Evolutionary conservation across 1,140 invertebrate species (phyloP).

Genomic region (Zophobas morio): DNA sequence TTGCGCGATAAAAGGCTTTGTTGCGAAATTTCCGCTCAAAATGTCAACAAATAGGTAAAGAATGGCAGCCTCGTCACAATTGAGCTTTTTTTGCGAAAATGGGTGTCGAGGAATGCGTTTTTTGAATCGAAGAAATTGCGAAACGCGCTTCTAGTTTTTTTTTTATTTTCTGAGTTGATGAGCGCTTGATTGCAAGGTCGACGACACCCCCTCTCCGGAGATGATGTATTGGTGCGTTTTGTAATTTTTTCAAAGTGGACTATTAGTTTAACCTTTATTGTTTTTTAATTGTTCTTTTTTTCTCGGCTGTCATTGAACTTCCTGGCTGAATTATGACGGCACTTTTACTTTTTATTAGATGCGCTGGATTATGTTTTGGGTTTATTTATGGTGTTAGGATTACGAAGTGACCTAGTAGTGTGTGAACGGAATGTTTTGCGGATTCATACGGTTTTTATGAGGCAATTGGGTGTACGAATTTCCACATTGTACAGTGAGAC

Average conservation of each 20-base stretch:
- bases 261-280: not conserved
- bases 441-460: not conserved
- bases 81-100: not conserved
- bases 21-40: slow-evolving; percentile 35
- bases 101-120: not conserved
- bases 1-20: slow-evolving; percentile 12
- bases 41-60: slow-evolving; percentile 31
- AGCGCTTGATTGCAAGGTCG: not conserved
- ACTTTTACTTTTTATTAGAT: not conserved
- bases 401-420: not conserved
- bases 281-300: not conserved
- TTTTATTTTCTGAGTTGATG: not conserved
- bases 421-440: not conserved
- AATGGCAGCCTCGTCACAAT: not conserved
- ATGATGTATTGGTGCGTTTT: not conserved
- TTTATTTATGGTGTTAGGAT: not conserved
- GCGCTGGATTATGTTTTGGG: not conserved
- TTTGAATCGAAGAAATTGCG: not conserved
- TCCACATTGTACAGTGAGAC: too few species aligned
- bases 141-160: not conserved
- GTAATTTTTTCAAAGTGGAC: not conserved
- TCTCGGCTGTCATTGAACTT: not conserved
- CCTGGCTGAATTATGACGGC: not conserved
- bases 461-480: too few species aligned
- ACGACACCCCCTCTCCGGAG: not conserved